These are phyloP conservation scores for Triplophysa bombifrons DNA, from an alignment of 2,797 vertebrate genomes.

Conservation along the genomic window DNA sequence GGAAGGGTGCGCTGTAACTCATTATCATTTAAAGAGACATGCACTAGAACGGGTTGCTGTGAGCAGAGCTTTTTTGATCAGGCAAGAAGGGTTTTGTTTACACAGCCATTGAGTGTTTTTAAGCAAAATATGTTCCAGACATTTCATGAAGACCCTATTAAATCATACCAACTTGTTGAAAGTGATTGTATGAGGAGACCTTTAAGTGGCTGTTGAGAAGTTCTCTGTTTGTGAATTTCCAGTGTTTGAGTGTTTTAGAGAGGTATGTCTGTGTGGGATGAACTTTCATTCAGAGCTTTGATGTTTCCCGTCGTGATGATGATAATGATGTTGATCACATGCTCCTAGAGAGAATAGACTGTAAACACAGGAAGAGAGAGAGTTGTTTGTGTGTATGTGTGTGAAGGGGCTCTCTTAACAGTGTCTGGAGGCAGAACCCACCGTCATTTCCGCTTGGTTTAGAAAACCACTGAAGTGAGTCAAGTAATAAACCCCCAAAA, in stretches of 20 bases:
- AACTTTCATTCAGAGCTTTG: background rate
- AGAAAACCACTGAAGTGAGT: conserved; percentile 1
- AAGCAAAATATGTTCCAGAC: no score
- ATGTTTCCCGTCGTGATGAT: background rate
- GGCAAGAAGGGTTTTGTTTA: no score
- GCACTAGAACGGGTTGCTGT: no score
- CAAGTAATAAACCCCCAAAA: background rate
- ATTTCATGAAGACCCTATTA: no score
- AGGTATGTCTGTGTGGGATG: background rate
- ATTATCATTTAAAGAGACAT: no score
- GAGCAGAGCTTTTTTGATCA: no score
- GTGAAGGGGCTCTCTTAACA: background rate
- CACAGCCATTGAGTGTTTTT: no score
- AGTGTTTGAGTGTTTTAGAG: background rate
- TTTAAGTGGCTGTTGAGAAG: background rate
- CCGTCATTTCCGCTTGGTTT: conserved; percentile 22
- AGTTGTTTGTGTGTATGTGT: conserved; percentile 18
- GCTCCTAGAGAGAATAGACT: background rate
- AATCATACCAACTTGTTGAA: no score
- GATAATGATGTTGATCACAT: background rate
- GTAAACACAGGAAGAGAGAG: conserved; percentile 33
- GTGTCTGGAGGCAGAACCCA: conserved; percentile 12
- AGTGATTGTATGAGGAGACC: no score
- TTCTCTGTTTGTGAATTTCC: background rate
- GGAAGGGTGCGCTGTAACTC: no score